Conservation (phyloP, 2,888 invertebrate genomes). For the Hyalella azteca region DNA sequence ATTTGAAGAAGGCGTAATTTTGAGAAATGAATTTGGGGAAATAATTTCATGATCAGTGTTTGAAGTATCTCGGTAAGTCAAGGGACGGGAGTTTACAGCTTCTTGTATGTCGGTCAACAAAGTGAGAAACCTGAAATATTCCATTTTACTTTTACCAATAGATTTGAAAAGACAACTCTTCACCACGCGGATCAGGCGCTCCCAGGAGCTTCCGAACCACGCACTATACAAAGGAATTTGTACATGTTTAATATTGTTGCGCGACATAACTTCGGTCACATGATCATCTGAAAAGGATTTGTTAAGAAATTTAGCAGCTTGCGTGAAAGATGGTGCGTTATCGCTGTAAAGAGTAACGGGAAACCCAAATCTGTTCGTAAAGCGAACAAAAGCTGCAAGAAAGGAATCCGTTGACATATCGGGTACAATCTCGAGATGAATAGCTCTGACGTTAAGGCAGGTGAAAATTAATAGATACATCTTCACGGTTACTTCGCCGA, state of each 20-base stretch:
- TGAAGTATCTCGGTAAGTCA: background rate
- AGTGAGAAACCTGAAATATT: background rate
- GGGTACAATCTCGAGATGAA: background rate
- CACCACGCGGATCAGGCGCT: background rate
- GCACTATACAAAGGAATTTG: background rate
- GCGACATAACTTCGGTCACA: background rate
- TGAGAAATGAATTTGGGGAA: constrained; percentile 16
- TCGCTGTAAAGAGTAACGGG: background rate
- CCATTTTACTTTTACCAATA: background rate
- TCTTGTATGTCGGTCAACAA: background rate
- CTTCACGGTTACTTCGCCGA: background rate
- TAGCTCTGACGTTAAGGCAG: background rate
- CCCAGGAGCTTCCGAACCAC: background rate
- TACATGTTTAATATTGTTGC: background rate
- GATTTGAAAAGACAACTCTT: background rate
- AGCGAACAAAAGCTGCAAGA: background rate
- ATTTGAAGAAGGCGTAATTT: background rate
- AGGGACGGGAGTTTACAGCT: too few relatives aligned
- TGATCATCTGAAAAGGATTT: background rate
- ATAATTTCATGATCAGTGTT: background rate
- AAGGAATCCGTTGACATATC: background rate
- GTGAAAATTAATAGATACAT: background rate
- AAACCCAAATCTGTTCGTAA: background rate
- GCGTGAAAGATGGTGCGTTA: background rate
- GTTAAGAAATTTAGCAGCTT: background rate